Percentiles rank a stretch among this genome's conserved stretches.
phyloP scores from a whole-genome alignment of 2,888 invertebrate genomes.

The Agriopis leucophaearia region DNA sequence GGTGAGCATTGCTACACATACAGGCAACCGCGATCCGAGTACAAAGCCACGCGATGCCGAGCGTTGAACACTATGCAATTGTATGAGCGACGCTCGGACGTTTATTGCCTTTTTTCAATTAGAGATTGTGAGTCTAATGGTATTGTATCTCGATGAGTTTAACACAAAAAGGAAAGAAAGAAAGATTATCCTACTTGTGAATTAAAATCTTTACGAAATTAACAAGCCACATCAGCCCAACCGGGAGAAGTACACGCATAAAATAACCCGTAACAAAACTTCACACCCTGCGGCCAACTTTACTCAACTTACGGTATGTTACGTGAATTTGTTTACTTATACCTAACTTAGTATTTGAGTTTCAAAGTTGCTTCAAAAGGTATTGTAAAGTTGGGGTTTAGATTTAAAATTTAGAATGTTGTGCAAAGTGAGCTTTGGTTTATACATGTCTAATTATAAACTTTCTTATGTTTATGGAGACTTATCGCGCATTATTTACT shows the following conservation, averaged over 20 bases:
- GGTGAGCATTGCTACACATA: too few species aligned
- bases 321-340: slow-evolving; percentile 53
- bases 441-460: too few species aligned
- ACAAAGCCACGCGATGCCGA: too few species aligned
- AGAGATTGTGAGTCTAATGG: too few species aligned
- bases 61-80: too few species aligned
- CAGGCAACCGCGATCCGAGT: too few species aligned
- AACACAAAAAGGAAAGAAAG: neutral
- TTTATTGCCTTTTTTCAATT: too few species aligned
- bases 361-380: slow-evolving; percentile 48
- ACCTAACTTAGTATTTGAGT: slow-evolving; percentile 53
- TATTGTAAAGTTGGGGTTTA: slow-evolving; percentile 28
- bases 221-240: neutral
- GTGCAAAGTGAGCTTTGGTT: neutral
- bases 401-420: neutral
- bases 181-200: neutral
- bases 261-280: slow-evolving; percentile 29
- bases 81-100: too few species aligned
- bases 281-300: slow-evolving; percentile 33
- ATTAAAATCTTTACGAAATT: slow-evolving; percentile 6
- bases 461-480: too few species aligned
- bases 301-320: slow-evolving; percentile 27
- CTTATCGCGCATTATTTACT: too few species aligned
- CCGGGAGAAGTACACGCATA: slow-evolving; percentile 6
- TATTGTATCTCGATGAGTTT: too few species aligned